Percentiles rank a stretch among this genome's conserved stretches.
Evolutionary conservation across 2,888 invertebrate genomes (phyloP).

Genomic region (Troides aeacus): DNA sequence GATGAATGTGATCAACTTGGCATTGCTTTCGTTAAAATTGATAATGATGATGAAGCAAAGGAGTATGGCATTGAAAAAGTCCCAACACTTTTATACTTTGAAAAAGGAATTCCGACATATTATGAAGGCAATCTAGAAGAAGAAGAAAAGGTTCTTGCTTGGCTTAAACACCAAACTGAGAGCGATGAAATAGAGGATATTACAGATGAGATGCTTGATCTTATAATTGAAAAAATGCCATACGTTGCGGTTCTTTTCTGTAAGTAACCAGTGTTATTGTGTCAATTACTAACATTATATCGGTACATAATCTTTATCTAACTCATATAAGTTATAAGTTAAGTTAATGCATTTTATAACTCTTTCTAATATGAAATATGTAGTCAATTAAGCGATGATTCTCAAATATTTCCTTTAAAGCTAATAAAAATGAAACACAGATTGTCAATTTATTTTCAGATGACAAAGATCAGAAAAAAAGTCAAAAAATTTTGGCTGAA

Average conservation of each 20-base stretch:
- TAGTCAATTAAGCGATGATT: background rate
- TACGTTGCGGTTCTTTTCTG: conserved; percentile 95
- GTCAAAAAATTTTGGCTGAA: conserved; percentile 90
- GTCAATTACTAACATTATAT: too few relatives aligned
- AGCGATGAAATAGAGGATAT: conserved; percentile 96
- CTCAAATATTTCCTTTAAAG: conserved; percentile 40
- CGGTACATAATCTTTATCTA: too few relatives aligned
- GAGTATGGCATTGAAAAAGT: conserved; percentile 95
- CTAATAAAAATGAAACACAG: conserved; percentile 78
- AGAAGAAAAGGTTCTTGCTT: conserved; percentile 91
- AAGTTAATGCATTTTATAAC: background rate
- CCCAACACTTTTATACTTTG: conserved; percentile 91
- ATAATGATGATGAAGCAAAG: conserved; percentile 92
- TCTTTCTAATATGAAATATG: background rate
- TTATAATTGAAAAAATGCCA: conserved; percentile 92
- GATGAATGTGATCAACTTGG: conserved; percentile 94
- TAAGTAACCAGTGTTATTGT: conserved; percentile 77
- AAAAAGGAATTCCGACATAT: conserved; percentile 86
- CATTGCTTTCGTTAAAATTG: conserved; percentile 95
- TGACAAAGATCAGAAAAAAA: conserved; percentile 94
- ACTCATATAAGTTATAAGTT: too few relatives aligned
- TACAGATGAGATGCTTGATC: conserved; percentile 95
- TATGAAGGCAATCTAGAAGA: conserved; percentile 93
- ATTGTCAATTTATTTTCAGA: conserved; percentile 81
- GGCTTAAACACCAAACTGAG: conserved; percentile 91